Base-by-base conservation (phyloP, 2,113 vertebrate species). In the Tonatia bakeri region DNA sequence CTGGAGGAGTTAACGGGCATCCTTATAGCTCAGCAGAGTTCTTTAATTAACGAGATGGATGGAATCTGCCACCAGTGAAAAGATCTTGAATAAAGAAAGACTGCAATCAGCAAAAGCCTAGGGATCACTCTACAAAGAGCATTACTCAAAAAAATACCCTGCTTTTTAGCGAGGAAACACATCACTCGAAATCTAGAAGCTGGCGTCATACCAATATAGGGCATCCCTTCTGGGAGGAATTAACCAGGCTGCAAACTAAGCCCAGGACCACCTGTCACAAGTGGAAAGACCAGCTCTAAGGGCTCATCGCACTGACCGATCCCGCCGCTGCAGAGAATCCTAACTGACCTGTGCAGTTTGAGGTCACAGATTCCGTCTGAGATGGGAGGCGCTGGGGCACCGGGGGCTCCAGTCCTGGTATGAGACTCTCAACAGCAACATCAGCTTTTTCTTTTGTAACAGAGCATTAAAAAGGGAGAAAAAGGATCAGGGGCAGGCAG, bases 371-470 rank as follows among this genome's bases (percentile, higher is more conserved):
- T 93, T 99, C 99, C 1, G 98, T 98, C 96, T 99, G 99, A 40
- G 98, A 98, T 96, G 98, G 92, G 15, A 99, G 98, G 92, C 98
- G 98, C 94, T 99, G 99, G 75, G 99, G 96, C 98, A 98, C 97
- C 0, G 99, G 99, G 20, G 99, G 98, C 98, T 99, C 99, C 87
- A 99, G 98, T 98, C 99, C 99, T 1, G 99, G 99, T 77, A 99
- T 99, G 82, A 99, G 98, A 85, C 99, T 99, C 98, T 99, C 99
- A 97, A 99, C 98, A 87, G 98, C 98, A 91, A 99, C 92, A 2
- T 99, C 99, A 13, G 98, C 64, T 98, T 98, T 98, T 96, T 98
- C 99, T 99, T 98, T 97, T 92, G 65, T 86, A 89, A 93, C 54
- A 90, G 47, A 89, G 70, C 0, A 88, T 52, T 93, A 80, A 43